Conservation (phyloP, 2,113 vertebrate species). For the Xenopus laevis region DNA sequence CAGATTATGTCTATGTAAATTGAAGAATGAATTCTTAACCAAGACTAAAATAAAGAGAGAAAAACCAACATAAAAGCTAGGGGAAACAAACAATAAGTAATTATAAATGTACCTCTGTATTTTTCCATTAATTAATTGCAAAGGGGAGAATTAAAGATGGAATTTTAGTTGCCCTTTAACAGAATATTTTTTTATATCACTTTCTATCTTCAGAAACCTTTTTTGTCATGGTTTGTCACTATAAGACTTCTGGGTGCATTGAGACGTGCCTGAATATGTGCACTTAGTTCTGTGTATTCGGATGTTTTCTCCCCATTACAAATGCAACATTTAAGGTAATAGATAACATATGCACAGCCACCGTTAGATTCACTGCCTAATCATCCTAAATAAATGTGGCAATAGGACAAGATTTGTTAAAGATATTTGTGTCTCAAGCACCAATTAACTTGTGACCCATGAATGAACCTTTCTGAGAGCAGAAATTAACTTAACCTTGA, state of each 20-base stretch:
- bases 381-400: constrained; percentile 14
- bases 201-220: background rate
- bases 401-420: background rate
- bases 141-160: too few species aligned
- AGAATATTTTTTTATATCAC: too few species aligned
- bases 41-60: too few species aligned
- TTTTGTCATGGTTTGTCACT: background rate
- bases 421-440: constrained; percentile 6
- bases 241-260: background rate
- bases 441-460: constrained; percentile 20
- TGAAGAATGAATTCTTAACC: too few species aligned
- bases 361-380: constrained; percentile 4
- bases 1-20: too few species aligned
- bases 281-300: background rate
- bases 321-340: background rate
- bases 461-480: constrained; percentile 18
- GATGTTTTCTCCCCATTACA: background rate
- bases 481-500: constrained; percentile 13
- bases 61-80: too few species aligned
- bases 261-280: background rate
- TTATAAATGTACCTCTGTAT: too few species aligned
- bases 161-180: too few species aligned
- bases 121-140: too few species aligned
- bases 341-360: constrained; percentile 5
- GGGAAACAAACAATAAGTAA: too few species aligned